Evolutionary conservation across 2,113 vertebrate species (phyloP).

Genomic region (Chlorodrepanis virens): DNA sequence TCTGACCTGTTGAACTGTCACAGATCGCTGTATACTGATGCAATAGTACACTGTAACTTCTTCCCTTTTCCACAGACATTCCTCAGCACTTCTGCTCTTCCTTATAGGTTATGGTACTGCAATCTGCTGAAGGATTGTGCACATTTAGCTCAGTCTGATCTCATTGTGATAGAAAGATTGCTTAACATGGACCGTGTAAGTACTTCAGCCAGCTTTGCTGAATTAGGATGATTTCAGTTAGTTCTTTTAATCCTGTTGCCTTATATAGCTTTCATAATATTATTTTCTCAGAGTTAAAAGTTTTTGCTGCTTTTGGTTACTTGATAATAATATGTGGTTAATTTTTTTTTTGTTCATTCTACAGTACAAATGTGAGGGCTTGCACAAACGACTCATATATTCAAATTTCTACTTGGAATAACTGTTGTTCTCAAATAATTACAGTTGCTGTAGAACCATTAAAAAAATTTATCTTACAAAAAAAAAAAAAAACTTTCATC

Average conservation of each 20-base stretch:
- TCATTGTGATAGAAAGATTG: background rate
- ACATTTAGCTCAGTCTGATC: background rate
- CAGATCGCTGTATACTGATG: background rate
- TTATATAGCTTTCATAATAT: background rate
- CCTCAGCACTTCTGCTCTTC: background rate
- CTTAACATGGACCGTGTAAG: background rate
- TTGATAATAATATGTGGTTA: background rate
- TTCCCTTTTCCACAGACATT: background rate
- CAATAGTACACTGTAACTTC: background rate
- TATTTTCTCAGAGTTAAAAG: background rate
- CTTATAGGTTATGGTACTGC: background rate
- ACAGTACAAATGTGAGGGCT: background rate
- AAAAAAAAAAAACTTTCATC: background rate
- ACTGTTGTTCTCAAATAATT: background rate
- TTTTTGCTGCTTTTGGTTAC: background rate
- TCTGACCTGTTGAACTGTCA: background rate
- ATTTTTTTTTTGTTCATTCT: background rate
- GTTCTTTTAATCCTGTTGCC: background rate
- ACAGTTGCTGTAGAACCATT: background rate
- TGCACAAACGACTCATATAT: background rate
- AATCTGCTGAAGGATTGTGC: background rate
- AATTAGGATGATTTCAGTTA: background rate
- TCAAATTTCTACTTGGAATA: background rate
- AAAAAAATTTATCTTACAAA: background rate
- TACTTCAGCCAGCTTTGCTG: background rate